phyloP scores from a whole-genome alignment of 2,113 vertebrate genomes.

The Numida meleagris region DNA sequence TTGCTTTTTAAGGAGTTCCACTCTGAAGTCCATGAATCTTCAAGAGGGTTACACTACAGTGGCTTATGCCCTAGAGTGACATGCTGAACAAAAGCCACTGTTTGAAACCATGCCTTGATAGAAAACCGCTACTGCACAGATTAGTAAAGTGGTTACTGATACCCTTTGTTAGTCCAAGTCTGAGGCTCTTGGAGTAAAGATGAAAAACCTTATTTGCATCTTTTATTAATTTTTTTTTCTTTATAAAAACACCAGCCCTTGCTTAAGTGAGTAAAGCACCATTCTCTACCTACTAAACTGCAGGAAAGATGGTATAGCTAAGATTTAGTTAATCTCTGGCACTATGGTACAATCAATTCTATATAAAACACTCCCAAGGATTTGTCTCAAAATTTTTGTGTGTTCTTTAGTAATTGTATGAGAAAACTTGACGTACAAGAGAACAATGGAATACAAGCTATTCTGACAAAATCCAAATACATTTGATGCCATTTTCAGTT shows the following conservation, averaged over 20 bases:
- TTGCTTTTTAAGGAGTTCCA: background rate
- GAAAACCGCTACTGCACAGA: background rate
- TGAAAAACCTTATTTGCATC: background rate
- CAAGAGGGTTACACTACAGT: background rate
- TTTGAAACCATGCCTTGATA: background rate
- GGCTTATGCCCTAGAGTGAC: constrained; percentile 5
- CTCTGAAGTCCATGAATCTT: constrained; percentile 41
- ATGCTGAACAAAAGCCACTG: background rate
- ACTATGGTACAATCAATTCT: background rate
- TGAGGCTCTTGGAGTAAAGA: background rate
- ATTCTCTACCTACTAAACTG: background rate
- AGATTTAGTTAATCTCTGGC: background rate
- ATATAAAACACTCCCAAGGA: background rate
- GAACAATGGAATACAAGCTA: background rate
- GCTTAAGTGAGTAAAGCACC: background rate
- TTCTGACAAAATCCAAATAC: background rate
- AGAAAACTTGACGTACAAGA: background rate
- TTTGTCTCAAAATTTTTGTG: background rate
- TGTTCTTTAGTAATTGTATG: background rate
- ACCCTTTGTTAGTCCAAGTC: background rate
- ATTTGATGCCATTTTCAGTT: background rate
- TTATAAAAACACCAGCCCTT: background rate
- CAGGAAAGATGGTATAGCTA: background rate
- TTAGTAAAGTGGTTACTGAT: background rate
- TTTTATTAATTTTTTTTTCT: background rate